These are phyloP conservation scores for Astyanax mexicanus DNA, from an alignment of 2,797 vertebrate genomes.

Conservation along the genomic window DNA sequence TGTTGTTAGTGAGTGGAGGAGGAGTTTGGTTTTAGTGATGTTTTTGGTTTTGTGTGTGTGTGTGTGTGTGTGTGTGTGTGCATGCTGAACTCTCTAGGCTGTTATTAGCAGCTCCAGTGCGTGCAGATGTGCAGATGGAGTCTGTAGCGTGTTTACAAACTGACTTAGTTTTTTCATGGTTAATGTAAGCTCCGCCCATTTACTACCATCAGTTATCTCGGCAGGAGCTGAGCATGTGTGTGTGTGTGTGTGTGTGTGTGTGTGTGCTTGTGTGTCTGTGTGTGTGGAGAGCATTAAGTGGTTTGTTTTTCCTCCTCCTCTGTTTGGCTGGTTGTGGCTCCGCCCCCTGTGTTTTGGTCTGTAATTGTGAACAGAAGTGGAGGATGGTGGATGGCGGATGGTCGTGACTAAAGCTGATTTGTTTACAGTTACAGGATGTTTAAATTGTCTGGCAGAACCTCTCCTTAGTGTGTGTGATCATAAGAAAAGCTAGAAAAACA, in stretches of 20 bases:
- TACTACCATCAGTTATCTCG: neutral
- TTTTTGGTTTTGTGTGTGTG: too few relatives aligned
- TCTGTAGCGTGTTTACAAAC: slow-evolving; percentile 3
- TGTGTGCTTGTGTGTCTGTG: neutral
- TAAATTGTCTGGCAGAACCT: neutral
- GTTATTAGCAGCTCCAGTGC: neutral
- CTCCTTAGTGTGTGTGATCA: slow-evolving; percentile 10
- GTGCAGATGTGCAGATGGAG: neutral
- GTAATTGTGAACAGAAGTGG: neutral
- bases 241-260: too few relatives aligned
- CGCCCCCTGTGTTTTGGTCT: neutral
- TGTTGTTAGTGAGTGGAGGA: neutral
- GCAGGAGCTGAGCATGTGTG: neutral
- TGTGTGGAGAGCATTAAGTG: neutral
- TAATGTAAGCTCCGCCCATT: neutral
- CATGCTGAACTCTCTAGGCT: slow-evolving; percentile 1
- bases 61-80: neutral
- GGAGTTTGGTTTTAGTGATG: too few relatives aligned
- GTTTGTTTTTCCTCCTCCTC: neutral
- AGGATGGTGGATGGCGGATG: too few relatives aligned
- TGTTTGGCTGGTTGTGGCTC: neutral
- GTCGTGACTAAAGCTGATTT: neutral
- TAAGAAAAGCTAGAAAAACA: too few relatives aligned
- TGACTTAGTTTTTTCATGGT: neutral
- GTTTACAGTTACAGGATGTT: neutral